Percentiles rank a stretch among this genome's conserved stretches.
phyloP scores from a whole-genome alignment of 2,113 vertebrate genomes.

The Terrapene triunguis region DNA sequence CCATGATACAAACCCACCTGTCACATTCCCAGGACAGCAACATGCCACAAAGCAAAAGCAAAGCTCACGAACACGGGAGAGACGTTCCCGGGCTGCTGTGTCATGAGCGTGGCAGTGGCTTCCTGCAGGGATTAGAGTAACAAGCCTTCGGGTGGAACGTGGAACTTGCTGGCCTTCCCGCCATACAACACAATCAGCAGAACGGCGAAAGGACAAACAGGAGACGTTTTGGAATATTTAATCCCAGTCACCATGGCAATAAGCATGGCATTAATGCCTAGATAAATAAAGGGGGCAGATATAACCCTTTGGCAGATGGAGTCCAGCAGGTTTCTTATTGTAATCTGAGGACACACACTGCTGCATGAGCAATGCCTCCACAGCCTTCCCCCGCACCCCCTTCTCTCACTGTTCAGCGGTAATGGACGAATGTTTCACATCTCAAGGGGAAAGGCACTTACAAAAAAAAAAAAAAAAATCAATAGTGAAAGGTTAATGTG shows the following conservation, averaged over 20 bases:
- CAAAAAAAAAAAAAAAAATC: not conserved
- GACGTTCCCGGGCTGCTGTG: not conserved
- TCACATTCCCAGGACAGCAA: accelerated
- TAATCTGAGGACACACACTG: accelerated
- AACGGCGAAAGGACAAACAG: accelerated
- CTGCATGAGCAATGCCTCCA: not conserved
- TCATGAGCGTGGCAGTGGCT: not conserved
- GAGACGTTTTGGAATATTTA: not conserved
- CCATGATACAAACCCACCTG: accelerated
- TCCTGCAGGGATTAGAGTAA: not conserved
- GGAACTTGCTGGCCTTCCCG: not conserved
- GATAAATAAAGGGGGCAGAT: not conserved
- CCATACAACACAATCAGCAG: not conserved
- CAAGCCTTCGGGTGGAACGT: not conserved
- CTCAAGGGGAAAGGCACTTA: not conserved
- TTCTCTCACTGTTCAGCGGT: not conserved
- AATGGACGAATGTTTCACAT: not conserved
- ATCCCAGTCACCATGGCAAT: not conserved
- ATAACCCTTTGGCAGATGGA: not conserved
- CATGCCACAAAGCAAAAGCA: not conserved
- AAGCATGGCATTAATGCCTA: not conserved
- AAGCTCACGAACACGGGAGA: accelerated
- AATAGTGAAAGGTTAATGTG: not conserved
- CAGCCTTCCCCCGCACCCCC: not conserved
- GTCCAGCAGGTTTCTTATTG: not conserved